A percentile compares a stretch with the other conserved stretches of the same genome.
phyloP scores from a whole-genome alignment of 30 jellyfish, hydroid and myxozoan genomes.

The Rhopilema esculentum region DNA sequence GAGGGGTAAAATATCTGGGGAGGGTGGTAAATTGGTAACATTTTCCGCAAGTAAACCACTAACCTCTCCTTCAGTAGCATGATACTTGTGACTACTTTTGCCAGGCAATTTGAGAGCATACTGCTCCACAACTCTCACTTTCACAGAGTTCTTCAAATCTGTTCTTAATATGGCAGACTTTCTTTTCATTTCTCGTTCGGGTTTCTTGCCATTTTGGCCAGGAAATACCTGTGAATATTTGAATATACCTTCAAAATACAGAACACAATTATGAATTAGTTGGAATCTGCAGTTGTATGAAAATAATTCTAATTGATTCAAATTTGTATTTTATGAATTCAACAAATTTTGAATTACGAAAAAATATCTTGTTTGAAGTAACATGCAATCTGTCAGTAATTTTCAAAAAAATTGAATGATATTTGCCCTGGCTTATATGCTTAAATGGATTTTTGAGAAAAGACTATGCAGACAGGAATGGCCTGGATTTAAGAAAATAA shows the following conservation, averaged over 20 bases:
- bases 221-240: slow-evolving; percentile 11
- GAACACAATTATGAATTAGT: background rate
- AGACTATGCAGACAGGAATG: background rate
- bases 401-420: background rate
- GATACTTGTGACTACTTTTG: slow-evolving; percentile 37
- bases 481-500: background rate
- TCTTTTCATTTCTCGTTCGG: slow-evolving; percentile 8
- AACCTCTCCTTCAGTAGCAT: slow-evolving; percentile 34
- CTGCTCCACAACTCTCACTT: slow-evolving; percentile 10
- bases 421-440: background rate
- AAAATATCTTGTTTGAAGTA: background rate
- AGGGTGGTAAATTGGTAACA: background rate
- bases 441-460: background rate
- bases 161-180: slow-evolving; percentile 4
- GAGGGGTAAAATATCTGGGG: background rate
- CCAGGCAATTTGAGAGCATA: slow-evolving; percentile 41
- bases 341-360: background rate
- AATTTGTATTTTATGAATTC: background rate
- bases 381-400: background rate
- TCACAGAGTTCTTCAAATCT: slow-evolving; percentile 5
- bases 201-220: slow-evolving; percentile 8
- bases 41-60: background rate
- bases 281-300: background rate
- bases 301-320: background rate
- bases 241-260: background rate